Evolutionary conservation across 2,113 vertebrate genomes (phyloP).

Genomic region (Okapia johnstoni): DNA sequence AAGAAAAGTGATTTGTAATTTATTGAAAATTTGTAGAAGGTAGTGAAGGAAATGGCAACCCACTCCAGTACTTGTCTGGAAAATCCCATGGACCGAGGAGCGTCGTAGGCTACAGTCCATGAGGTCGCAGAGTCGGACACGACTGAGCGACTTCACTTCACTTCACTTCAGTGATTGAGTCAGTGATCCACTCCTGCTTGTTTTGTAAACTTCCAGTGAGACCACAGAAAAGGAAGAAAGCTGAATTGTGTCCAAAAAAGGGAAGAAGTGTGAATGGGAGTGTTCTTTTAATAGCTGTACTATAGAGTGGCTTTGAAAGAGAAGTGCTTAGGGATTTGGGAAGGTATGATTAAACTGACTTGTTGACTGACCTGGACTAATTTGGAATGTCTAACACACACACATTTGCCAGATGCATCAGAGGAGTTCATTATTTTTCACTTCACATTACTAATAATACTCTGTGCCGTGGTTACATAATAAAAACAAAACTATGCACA

Average conservation of each 20-base stretch:
- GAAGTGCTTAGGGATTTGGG: neutral
- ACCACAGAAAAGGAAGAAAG: neutral
- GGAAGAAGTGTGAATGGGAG: neutral
- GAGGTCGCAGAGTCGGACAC: accelerated
- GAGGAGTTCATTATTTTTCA: neutral
- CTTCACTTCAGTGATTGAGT: neutral
- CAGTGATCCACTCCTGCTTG: neutral
- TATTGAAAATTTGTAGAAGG: neutral
- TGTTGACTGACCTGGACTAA: neutral
- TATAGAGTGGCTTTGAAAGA: neutral
- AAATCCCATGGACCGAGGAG: neutral
- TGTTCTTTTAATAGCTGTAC: neutral
- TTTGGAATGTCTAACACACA: neutral
- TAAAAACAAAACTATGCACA: neutral
- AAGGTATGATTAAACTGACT: neutral
- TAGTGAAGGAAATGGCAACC: neutral
- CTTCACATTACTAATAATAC: neutral
- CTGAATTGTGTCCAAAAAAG: neutral
- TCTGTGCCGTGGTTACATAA: neutral
- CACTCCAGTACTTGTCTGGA: neutral
- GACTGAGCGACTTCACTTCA: neutral
- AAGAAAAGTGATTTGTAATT: neutral
- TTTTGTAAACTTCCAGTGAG: neutral
- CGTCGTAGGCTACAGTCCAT: accelerated
- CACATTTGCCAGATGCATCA: neutral